Evolutionary conservation across 2,113 vertebrate species (phyloP).

Genomic region (Thinocorus orbignyianus): DNA sequence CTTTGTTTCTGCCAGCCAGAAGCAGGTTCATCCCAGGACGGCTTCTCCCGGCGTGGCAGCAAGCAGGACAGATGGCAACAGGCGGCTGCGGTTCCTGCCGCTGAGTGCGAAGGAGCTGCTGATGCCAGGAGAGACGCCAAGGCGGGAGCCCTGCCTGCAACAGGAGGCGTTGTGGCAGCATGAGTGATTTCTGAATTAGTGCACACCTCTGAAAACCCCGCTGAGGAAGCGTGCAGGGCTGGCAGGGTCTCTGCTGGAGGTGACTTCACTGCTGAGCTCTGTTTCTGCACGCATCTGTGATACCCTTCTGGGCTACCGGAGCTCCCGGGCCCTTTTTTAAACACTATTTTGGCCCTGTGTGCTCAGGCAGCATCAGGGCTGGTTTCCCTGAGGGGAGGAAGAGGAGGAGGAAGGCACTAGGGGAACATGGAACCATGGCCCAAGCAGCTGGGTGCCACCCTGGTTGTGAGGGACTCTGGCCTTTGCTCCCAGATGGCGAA

Average conservation of each 20-base stretch:
- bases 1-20: background rate
- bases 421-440: accelerated
- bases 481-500: background rate
- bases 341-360: accelerated
- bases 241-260: background rate
- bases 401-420: background rate
- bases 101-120: background rate
- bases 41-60: background rate
- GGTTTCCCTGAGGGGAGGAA: background rate
- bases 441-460: background rate
- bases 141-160: background rate
- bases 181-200: background rate
- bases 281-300: accelerated
- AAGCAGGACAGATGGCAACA: background rate
- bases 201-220: accelerated
- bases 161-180: background rate
- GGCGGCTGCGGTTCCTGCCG: background rate
- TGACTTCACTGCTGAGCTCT: background rate
- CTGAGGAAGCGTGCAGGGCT: background rate
- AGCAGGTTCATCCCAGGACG: background rate
- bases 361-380: background rate
- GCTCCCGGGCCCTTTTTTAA: background rate
- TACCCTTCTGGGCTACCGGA: background rate
- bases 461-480: background rate
- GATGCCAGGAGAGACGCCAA: accelerated